Conservation (phyloP, 64 coral and sea anemone species). For the Orbicella faveolata region DNA sequence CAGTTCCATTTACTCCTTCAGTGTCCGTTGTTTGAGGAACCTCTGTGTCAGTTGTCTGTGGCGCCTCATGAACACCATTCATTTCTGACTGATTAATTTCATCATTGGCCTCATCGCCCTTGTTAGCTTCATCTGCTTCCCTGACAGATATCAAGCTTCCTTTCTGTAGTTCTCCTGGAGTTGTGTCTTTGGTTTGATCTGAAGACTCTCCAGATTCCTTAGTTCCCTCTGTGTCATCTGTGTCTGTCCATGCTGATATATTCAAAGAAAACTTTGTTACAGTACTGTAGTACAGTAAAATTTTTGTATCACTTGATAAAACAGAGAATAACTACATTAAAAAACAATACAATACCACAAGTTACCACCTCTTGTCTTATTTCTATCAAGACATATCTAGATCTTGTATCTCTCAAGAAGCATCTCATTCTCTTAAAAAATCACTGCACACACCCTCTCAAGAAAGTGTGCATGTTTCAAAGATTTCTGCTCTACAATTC, state of each 20-base stretch:
- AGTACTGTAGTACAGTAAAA: neutral
- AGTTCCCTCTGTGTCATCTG: slow-evolving; percentile 78
- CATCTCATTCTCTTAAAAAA: no score
- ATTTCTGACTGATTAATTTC: slow-evolving; percentile 29
- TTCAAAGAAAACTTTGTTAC: neutral
- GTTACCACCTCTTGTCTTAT: no score
- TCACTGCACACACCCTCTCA: no score
- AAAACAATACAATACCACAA: no score
- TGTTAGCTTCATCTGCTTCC: slow-evolving; percentile 82
- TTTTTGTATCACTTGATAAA: no score
- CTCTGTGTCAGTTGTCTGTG: slow-evolving; percentile 48
- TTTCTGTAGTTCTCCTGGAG: slow-evolving; percentile 37
- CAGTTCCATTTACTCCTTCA: slow-evolving; percentile 81
- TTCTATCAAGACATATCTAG: no score
- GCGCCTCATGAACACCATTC: slow-evolving; percentile 34
- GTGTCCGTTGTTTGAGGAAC: slow-evolving; percentile 89
- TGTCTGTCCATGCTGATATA: slow-evolving; percentile 84
- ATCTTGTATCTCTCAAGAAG: no score
- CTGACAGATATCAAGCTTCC: slow-evolving; percentile 89
- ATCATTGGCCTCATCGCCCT: slow-evolving; percentile 45
- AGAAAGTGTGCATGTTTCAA: no score
- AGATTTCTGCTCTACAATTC: no score
- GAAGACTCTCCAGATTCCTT: slow-evolving; percentile 64
- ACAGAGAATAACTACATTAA: no score
- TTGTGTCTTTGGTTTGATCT: slow-evolving; percentile 39